These are phyloP conservation scores for Seriola rivoliana DNA, from an alignment of 2,113 vertebrate species.

Conservation along the genomic window DNA sequence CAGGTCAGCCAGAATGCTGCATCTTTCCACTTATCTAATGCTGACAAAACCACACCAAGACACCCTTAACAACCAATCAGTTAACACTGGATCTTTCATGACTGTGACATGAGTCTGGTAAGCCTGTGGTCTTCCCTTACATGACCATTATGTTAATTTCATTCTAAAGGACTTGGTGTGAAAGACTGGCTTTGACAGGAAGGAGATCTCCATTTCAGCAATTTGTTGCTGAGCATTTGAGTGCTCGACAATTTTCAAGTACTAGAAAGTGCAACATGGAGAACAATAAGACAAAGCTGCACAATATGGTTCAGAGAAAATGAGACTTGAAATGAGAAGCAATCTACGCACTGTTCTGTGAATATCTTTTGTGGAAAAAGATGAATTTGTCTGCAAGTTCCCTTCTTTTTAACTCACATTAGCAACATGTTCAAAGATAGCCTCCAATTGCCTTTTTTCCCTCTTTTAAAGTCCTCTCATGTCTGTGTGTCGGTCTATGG, in stretches of 20 bases:
- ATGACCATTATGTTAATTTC: constrained; percentile 72
- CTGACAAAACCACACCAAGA: constrained; percentile 39
- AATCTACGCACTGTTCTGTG: constrained; percentile 12
- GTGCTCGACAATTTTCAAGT: constrained; percentile 56
- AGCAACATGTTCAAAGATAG: background rate
- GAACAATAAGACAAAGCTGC: constrained; percentile 57
- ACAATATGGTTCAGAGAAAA: constrained; percentile 33
- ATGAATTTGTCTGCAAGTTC: constrained; percentile 12
- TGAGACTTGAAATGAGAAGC: constrained; percentile 30
- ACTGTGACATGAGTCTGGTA: constrained; percentile 53
- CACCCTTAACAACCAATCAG: constrained; percentile 29
- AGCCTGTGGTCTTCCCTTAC: constrained; percentile 40
- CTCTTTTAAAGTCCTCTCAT: background rate
- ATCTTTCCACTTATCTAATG: constrained; percentile 36
- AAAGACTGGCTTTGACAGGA: constrained; percentile 60
- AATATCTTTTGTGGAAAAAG: constrained; percentile 25
- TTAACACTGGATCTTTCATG: constrained; percentile 34
- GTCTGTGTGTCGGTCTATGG: background rate
- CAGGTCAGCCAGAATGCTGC: constrained; percentile 39
- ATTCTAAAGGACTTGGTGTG: constrained; percentile 44
- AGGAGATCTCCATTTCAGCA: constrained; percentile 67
- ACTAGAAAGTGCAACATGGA: constrained; percentile 18
- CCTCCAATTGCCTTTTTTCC: background rate
- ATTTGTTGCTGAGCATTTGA: constrained; percentile 65
- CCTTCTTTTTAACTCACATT: constrained; percentile 24